Base-by-base conservation (phyloP, 2,113 vertebrate genomes). In the Malurus cyaneus region DNA sequence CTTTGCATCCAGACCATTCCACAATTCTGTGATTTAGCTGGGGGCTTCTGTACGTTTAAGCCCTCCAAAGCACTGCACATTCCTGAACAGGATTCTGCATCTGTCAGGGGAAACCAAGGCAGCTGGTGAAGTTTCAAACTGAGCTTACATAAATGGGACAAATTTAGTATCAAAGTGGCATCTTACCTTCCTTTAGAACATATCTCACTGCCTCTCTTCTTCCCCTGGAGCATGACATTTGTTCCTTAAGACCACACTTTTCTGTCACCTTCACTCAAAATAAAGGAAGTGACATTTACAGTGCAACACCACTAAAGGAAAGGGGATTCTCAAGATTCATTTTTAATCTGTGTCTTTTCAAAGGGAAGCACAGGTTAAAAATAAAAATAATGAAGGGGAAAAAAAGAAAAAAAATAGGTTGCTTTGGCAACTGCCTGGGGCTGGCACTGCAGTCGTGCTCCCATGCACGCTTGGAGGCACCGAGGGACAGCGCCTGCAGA, bases 281-380 rank as follows among this genome's bases (percentile, higher is more conserved):
- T 89, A 89, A 82, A 93, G 72, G 47, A 94, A 89, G 89, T 90
- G 93, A 88, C 87, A 90, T 86, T 94, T 86, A 86, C 28, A 0
- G 72, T 92, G 82, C 77, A 86, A 92, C 83, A 86, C 80, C 41
- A 24, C 56, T 80, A 83, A 86, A 86, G 72, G 41, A 83, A 96
- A 95, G 85, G 90, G 79, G 86, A 54, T 81, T 93, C 82, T 67
- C 72, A 67, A 88, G 88, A 90, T 93, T 84, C 65, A 52, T 71
- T 92, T 94, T 93, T 84, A 94, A 96, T 80, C 86, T 67, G 82
- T 94, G 57, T 49, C 85, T 86, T 94, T 94, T 86, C 85, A 95
- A 96, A 90, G 47, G 60, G 71, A 86, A 88, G 53, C 61, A 85
- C 57, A 47, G 57, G 78, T 91, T 91, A 41, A 93, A 80, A 93